phyloP scores from a whole-genome alignment of 2,888 invertebrate species.

The Malthinus seriepunctatus region DNA sequence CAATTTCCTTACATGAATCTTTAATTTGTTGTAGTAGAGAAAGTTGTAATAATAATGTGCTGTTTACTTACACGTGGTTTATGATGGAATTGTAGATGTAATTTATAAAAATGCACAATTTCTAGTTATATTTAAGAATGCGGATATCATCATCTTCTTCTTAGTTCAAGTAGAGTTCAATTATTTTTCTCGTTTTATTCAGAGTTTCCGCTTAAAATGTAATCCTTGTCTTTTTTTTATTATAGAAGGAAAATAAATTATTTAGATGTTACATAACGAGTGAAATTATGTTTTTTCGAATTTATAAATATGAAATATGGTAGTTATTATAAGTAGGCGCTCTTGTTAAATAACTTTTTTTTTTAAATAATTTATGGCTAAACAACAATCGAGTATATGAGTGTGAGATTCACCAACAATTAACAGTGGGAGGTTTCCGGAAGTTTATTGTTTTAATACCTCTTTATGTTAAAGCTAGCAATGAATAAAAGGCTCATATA shows the following conservation, averaged over 20 bases:
- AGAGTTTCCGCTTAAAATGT: too few species aligned
- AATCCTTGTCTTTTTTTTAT: neutral
- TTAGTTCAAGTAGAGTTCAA: too few species aligned
- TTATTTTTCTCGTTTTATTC: too few species aligned
- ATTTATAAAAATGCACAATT: too few species aligned
- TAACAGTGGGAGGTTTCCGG: constrained; percentile 26
- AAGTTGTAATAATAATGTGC: too few species aligned
- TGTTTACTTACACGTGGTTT: too few species aligned
- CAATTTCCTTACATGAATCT: too few species aligned
- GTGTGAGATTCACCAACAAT: constrained; percentile 25
- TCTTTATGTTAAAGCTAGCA: constrained; percentile 15
- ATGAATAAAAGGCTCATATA: constrained; percentile 11
- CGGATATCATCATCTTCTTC: too few species aligned
- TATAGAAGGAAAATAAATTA: neutral
- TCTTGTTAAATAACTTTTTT: constrained; percentile 13
- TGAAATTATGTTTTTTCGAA: constrained; percentile 4
- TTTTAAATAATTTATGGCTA: constrained; percentile 23
- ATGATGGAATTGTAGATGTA: too few species aligned
- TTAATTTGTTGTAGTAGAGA: too few species aligned
- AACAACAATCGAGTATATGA: constrained; percentile 27
- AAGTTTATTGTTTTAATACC: constrained; percentile 34
- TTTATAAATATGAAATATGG: constrained; percentile 1
- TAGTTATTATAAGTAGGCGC: neutral
- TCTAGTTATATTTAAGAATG: too few species aligned
- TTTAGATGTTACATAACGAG: neutral